phyloP scores from a whole-genome alignment of 2,888 invertebrate genomes.

The Stenurella melanura region DNA sequence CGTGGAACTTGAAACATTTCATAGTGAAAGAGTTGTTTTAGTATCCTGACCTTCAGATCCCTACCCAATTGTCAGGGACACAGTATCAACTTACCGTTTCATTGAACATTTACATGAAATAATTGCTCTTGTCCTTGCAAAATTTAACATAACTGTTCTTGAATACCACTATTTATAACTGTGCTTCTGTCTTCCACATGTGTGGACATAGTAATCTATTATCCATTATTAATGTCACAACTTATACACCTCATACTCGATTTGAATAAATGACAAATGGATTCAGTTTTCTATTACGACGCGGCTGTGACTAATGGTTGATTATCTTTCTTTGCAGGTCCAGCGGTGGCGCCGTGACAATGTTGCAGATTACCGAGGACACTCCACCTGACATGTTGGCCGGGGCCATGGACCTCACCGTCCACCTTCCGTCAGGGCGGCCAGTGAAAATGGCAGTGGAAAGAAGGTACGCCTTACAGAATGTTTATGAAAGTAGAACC shows the following conservation, averaged over 20 bases:
- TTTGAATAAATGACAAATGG: slow-evolving; percentile 12
- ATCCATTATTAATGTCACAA: slow-evolving; percentile 38
- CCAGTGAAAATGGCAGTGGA: slow-evolving; percentile 76
- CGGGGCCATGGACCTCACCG: slow-evolving; percentile 81
- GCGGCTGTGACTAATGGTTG: slow-evolving; percentile 30
- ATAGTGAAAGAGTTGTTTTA: too few species aligned
- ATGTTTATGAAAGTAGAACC: too few species aligned
- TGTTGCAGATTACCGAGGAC: slow-evolving; percentile 79
- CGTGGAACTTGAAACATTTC: too few species aligned
- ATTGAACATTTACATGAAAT: too few species aligned
- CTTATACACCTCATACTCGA: slow-evolving; percentile 17
- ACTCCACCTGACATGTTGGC: slow-evolving; percentile 82
- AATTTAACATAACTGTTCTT: background rate
- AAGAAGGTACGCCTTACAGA: slow-evolving; percentile 73
- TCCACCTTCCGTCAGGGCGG: slow-evolving; percentile 77
- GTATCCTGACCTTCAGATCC: too few species aligned
- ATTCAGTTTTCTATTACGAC: slow-evolving; percentile 15
- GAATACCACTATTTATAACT: slow-evolving; percentile 20
- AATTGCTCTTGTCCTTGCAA: background rate
- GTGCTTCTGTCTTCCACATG: slow-evolving; percentile 4
- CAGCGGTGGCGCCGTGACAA: slow-evolving; percentile 68
- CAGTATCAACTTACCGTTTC: too few species aligned
- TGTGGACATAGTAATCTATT: slow-evolving; percentile 5
- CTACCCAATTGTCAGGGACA: too few species aligned
- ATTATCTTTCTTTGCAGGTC: slow-evolving; percentile 56